phyloP scores from a whole-genome alignment of 2,113 vertebrate species.

The Hydrolagus affinis region DNA sequence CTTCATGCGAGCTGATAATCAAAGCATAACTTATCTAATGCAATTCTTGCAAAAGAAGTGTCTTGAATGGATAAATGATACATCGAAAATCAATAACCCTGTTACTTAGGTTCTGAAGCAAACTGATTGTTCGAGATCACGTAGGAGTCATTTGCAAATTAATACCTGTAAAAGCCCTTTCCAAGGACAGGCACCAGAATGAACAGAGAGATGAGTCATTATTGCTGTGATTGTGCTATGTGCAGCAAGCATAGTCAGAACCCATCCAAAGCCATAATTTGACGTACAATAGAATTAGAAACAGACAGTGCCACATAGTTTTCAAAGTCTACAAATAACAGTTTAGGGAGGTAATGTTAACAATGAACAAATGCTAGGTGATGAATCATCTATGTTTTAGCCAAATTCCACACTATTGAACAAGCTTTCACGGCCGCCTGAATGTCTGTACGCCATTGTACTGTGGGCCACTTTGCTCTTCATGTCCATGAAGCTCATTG shows the following conservation, averaged over 20 bases:
- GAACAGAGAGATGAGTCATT: slow-evolving; percentile 46
- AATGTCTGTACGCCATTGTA: background rate
- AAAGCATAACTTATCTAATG: no score
- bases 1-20: no score
- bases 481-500: background rate
- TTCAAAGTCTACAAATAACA: slow-evolving; percentile 59
- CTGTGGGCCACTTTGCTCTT: background rate
- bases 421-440: background rate
- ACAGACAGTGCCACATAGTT: slow-evolving; percentile 49
- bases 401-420: background rate
- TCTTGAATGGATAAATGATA: no score
- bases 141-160: no score
- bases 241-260: slow-evolving; percentile 33
- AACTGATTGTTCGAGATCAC: no score
- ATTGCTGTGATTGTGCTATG: background rate
- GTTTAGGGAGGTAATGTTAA: slow-evolving; percentile 48
- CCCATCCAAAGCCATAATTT: slow-evolving; percentile 54
- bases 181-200: slow-evolving; percentile 38
- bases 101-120: no score
- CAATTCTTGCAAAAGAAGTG: no score
- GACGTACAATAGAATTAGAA: slow-evolving; percentile 49
- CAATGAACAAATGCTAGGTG: slow-evolving; percentile 44
- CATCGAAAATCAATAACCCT: no score
- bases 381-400: background rate
- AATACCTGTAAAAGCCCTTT: background rate